Conservation (phyloP, 2,797 vertebrate species). For the Eidolon dupreanum region DNA sequence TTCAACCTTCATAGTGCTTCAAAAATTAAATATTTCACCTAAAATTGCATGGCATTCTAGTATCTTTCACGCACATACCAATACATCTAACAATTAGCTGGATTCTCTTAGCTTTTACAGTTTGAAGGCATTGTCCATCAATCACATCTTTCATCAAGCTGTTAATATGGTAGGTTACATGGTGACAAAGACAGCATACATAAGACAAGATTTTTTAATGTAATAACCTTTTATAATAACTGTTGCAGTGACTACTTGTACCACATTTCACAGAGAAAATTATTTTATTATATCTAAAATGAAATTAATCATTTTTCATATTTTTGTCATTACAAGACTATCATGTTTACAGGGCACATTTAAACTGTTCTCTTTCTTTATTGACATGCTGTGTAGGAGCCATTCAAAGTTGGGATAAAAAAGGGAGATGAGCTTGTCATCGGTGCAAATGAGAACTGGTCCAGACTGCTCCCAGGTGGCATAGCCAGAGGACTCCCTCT, state of each 20-base stretch:
- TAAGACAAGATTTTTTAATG: slow-evolving; percentile 76
- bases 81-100: slow-evolving; percentile 72
- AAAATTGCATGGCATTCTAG: slow-evolving; percentile 74
- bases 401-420: not conserved
- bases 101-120: slow-evolving; percentile 73
- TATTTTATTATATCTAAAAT: slow-evolving; percentile 78
- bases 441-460: slow-evolving; percentile 53
- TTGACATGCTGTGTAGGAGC: slow-evolving; percentile 28
- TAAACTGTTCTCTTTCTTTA: slow-evolving; percentile 57
- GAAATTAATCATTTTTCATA: slow-evolving; percentile 77
- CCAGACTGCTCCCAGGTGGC: slow-evolving; percentile 63
- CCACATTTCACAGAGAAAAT: slow-evolving; percentile 60
- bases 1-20: slow-evolving; percentile 68
- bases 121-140: slow-evolving; percentile 78
- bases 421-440: slow-evolving; percentile 33
- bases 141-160: slow-evolving; percentile 74
- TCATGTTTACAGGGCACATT: slow-evolving; percentile 42
- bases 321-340: slow-evolving; percentile 70
- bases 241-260: slow-evolving; percentile 64
- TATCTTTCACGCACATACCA: slow-evolving; percentile 66
- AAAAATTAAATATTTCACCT: slow-evolving; percentile 74
- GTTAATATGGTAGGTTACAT: slow-evolving; percentile 73
- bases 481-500: slow-evolving; percentile 81
- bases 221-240: slow-evolving; percentile 80
- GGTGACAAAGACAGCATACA: slow-evolving; percentile 52